Conservation (phyloP, 2,797 vertebrate species). For the Spondyliosoma cantharus region DNA sequence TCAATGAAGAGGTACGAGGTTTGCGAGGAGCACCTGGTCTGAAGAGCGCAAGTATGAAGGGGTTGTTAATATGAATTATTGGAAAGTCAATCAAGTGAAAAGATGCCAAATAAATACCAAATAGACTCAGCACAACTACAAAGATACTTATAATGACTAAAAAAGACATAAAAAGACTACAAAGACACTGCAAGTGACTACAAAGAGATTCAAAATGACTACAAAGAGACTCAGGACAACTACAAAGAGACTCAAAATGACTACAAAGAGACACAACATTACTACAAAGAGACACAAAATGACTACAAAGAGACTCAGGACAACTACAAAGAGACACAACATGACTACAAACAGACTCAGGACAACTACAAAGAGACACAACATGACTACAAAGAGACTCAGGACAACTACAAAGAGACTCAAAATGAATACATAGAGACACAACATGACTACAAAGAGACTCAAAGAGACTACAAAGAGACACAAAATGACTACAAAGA, state of each 20-base stretch:
- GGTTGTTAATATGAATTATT: not conserved
- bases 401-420: not conserved
- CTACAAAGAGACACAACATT: not conserved
- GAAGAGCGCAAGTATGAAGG: not conserved
- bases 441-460: not conserved
- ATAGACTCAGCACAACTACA: too few relatives aligned
- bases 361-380: not conserved
- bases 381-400: not conserved
- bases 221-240: not conserved
- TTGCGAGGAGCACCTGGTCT: constrained; percentile 9
- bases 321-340: not conserved
- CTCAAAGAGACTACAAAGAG: not conserved
- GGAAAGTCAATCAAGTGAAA: not conserved
- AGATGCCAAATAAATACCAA: too few relatives aligned
- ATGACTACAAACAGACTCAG: not conserved
- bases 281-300: not conserved
- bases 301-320: not conserved
- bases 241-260: not conserved
- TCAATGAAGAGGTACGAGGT: not conserved
- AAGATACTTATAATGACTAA: not conserved
- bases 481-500: not conserved
- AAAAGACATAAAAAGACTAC: too few relatives aligned
- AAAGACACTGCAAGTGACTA: too few relatives aligned
- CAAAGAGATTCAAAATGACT: not conserved
- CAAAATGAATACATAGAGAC: not conserved